A percentile compares a stretch with the other conserved stretches of the same genome.
phyloP scores from a whole-genome alignment of 2,113 vertebrate species.

The Lamprologus speciosus region DNA sequence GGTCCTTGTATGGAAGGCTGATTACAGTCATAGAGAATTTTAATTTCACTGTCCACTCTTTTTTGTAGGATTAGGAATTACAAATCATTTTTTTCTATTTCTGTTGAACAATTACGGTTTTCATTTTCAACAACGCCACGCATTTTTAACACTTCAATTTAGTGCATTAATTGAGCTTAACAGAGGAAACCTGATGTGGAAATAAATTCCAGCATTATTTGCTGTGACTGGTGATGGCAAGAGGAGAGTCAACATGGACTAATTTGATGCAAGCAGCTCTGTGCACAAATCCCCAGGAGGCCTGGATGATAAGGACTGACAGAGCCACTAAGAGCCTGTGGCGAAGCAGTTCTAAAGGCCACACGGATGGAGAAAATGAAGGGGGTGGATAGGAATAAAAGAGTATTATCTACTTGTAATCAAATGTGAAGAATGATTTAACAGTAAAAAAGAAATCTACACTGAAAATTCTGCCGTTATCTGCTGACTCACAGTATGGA shows the following conservation, averaged over 20 bases:
- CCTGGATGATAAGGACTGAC: neutral
- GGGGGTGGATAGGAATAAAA: neutral
- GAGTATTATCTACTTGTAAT: neutral
- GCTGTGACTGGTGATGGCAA: neutral
- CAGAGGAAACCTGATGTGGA: slow-evolving; percentile 7
- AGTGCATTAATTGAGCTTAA: neutral
- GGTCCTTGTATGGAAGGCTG: neutral
- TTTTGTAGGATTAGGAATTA: neutral
- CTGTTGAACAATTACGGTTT: neutral
- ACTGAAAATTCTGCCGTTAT: neutral
- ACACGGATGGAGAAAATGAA: neutral
- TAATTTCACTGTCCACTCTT: neutral
- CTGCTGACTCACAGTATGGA: neutral
- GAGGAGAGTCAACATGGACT: slow-evolving; percentile 5
- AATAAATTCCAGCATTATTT: slow-evolving; percentile 2
- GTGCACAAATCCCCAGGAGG: neutral
- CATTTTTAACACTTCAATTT: neutral
- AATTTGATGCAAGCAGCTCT: neutral
- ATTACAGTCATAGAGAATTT: neutral
- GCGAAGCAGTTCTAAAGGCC: neutral
- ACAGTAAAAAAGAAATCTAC: neutral
- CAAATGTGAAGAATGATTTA: neutral
- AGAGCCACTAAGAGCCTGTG: neutral
- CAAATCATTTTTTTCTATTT: neutral
- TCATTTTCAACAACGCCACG: neutral